Base-by-base conservation (phyloP, 2,113 vertebrate species). In the Leptodactylus fuscus region DNA sequence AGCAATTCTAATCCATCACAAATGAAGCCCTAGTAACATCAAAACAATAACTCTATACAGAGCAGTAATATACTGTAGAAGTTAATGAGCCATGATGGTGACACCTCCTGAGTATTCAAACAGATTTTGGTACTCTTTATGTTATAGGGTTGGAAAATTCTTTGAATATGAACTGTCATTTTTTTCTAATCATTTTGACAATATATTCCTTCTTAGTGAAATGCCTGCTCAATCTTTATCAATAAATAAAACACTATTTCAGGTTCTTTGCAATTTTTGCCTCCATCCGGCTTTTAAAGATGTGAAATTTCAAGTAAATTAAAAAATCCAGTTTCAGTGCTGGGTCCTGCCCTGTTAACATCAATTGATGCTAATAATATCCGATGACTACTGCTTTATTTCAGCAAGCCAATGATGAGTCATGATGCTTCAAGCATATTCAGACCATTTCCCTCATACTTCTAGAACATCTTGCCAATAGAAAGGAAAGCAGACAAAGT, bases 301-400 rank as follows among this genome's bases (percentile, higher is more conserved):
- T 22, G 32, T 13, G 44, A 60, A 22, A 18, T 22, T 73, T 75
- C 34, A 22, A 15, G 11, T 55, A 83, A 27, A 46, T 46, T 18
- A 75, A 38, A 82, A 74, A 51, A 20, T 55, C 62, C 18, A 11
- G 58, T 20, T 12, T 44, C 16, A n/a, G 3, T 75, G 24, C 29
- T 29, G 32, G 51, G 71, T 34, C 36, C 38, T 75, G 38, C 74
- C 36, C 53, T 62, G 38, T 29, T 48, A 32, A 3, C 65, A 48
- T 60, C 24, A 16, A 62, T 27, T 75, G 71, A 75, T 83, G 82
- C 27, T 83, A 83, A 83, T 62, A 76, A 83, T 62, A 41, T 83
- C 70, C 34, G 82, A 83, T 75, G 41, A 62, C 34, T 76, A 83
- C 58, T 83, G 65, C 24, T 62, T 75, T 75, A 55, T 27, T 60